Base-by-base conservation (phyloP, 2,888 invertebrate species). In the Drosophila villosipedis region DNA sequence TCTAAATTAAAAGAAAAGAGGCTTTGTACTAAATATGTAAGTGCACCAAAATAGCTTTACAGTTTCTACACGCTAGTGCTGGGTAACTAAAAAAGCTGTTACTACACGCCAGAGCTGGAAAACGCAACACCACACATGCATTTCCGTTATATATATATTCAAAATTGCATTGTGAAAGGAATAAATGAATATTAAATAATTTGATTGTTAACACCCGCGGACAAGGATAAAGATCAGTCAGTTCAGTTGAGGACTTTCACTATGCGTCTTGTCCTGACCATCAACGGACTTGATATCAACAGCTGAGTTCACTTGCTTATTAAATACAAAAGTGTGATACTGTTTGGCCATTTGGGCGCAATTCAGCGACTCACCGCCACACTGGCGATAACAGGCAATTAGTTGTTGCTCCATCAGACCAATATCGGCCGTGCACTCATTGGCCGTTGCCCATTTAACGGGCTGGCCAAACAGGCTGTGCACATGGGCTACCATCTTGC, bases 321-420 rank as follows among this genome's bases (percentile, higher is more conserved):
- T 58, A 22, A 86, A 88, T n/a, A 86, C 78, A 55, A 73, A 86
- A 4, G 28, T 57, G 33, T 88, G 85, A 49, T 84, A 86, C n/a
- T 75, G 67, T n/a, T 69, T 76, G 7, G 88, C 83, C 59, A 86
- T 53, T n/a, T 33, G 22, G 9, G 81, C 74, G 31, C 86, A 86
- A 10, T 84, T 71, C 1, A 86, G 73, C 3, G 85, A 70, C 55
- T 86, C 82, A n/a, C 65, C 31, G 39, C 71, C 58, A 35, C 78
- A 61, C 28, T 82, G 54, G 5, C 72, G 78, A n/a, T 86, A 86
- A 53, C 86, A 86, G 30, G 57, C 19, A 22, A 82, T 68, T 25
- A 86, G 49, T 6, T 78, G 67, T 14, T 73, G 65, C 30, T 89
- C 85, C 54, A 86, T 63, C 1, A 58, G 19, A 4, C 57, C 71